phyloP scores from a whole-genome alignment of 2,888 invertebrate genomes.

The Mimachlamys varia region DNA sequence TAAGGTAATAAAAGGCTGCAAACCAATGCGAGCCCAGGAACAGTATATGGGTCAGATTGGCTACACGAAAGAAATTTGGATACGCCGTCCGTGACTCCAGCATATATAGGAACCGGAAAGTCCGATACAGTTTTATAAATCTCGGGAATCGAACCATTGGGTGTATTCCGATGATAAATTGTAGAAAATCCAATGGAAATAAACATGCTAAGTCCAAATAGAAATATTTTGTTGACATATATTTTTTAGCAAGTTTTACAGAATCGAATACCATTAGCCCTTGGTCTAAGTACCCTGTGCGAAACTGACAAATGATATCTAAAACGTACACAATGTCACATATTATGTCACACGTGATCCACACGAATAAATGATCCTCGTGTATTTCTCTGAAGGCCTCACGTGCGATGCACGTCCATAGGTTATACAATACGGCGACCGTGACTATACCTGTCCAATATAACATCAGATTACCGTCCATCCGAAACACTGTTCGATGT shows the following conservation, averaged over 20 bases:
- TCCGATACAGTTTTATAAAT: slow-evolving; percentile 88
- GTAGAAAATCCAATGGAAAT: slow-evolving; percentile 93
- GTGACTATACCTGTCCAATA: slow-evolving; percentile 96
- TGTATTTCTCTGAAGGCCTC: slow-evolving; percentile 97
- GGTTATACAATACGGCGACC: slow-evolving; percentile 94
- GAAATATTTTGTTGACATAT: slow-evolving; percentile 92
- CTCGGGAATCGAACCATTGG: slow-evolving; percentile 89
- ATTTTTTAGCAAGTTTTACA: slow-evolving; percentile 94
- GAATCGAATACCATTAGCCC: slow-evolving; percentile 97
- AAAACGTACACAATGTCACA: slow-evolving; percentile 93
- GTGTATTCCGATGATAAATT: slow-evolving; percentile 87
- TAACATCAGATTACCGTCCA: slow-evolving; percentile 97
- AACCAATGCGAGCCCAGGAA: slow-evolving; percentile 98
- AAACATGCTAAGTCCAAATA: slow-evolving; percentile 92
- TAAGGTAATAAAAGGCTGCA: slow-evolving; percentile 97
- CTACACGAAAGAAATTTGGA: slow-evolving; percentile 97
- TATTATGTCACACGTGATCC: slow-evolving; percentile 86
- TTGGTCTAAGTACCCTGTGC: slow-evolving; percentile 95
- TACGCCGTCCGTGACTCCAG: slow-evolving; percentile 97
- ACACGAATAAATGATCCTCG: slow-evolving; percentile 67
- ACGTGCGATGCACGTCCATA: slow-evolving; percentile 97
- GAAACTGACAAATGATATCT: slow-evolving; percentile 94
- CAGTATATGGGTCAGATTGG: slow-evolving; percentile 96
- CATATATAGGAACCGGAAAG: slow-evolving; percentile 94
- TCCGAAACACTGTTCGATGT: slow-evolving; percentile 88